Evolutionary conservation across 2,888 invertebrate species (phyloP).

Genomic region (Diogma glabrata): DNA sequence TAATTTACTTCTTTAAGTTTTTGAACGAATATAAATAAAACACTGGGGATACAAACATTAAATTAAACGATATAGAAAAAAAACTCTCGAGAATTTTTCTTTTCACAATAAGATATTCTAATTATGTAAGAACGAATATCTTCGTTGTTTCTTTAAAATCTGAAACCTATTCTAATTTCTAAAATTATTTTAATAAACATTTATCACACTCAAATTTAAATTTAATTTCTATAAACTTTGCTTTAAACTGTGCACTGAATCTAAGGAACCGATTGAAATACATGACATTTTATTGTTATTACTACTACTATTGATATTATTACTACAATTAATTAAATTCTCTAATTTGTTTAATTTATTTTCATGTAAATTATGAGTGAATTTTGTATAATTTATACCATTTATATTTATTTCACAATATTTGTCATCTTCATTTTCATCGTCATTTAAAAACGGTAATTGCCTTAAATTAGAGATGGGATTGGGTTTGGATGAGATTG

Average conservation of each 20-base stretch:
- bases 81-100: no score
- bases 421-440: not conserved
- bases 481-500: not conserved
- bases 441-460: not conserved
- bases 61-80: no score
- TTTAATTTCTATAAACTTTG: constrained; percentile 2
- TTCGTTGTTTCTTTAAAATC: no score
- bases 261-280: constrained; percentile 1
- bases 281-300: constrained; percentile 2
- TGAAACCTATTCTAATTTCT: no score
- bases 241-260: constrained; percentile 7
- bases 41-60: no score
- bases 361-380: constrained; percentile 2
- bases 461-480: not conserved
- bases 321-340: constrained; percentile 4
- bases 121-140: no score
- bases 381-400: constrained; percentile 4
- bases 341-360: constrained; percentile 2
- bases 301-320: constrained; percentile 1
- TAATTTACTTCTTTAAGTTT: no score
- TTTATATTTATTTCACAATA: constrained; percentile 5
- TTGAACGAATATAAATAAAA: no score
- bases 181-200: constrained; percentile 6
- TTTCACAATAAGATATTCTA: no score
- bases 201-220: constrained; percentile 5